Evolutionary conservation across 2,113 vertebrate species (phyloP), one percentile per base, ranked within the genome.

Genomic region (Centropus bengalensis): DNA sequence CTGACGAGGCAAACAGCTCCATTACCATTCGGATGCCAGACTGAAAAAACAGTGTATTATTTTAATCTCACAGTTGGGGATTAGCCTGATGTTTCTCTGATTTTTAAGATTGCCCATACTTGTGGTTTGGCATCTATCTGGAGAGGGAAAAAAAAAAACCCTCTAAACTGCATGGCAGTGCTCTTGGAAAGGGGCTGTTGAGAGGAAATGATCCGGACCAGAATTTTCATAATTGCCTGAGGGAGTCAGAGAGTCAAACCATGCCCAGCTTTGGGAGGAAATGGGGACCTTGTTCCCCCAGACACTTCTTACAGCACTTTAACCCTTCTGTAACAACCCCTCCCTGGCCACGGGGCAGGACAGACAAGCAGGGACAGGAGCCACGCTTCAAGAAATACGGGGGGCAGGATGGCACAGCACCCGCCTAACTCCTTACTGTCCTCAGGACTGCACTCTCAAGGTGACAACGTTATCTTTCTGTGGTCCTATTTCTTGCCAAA

Each of bases 121-220:
- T 75, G 73, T 52, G 73, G 80, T 27, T 93, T 92, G 80, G 76
- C 90, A 92, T 78, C 79, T 67, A 10, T 19, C 55, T 63, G 47
- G 58, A 76, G 14, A 19, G 60, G 47, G 58, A 71, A 15, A 22
- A 66, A 78, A 19, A 18, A 17, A 47, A 45, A 30, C 9, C 32
- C 44, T 83, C 14, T 54, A 71, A 76, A 49, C 66, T 81, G 59
- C 55, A 77, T 7, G 17, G 18, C 68, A 86, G 8, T 2, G 1
- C 77, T 68, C 56, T 86, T 5, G 0, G 56, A 81, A 88, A 73
- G 20, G 17, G 47, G 38, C 28, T 77, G 63, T 66, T 88, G 36
- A 30, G 52, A 14, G 0, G 68, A 92, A 92, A 60, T 64, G 3
- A 81, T 49, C 59, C 9, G 6, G 64, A 88, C 4, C 2, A 14